A percentile compares a stretch with the other conserved stretches of the same genome.
Conservation (phyloP, 2,797 vertebrate species). For the Lagodon rhomboides region DNA sequence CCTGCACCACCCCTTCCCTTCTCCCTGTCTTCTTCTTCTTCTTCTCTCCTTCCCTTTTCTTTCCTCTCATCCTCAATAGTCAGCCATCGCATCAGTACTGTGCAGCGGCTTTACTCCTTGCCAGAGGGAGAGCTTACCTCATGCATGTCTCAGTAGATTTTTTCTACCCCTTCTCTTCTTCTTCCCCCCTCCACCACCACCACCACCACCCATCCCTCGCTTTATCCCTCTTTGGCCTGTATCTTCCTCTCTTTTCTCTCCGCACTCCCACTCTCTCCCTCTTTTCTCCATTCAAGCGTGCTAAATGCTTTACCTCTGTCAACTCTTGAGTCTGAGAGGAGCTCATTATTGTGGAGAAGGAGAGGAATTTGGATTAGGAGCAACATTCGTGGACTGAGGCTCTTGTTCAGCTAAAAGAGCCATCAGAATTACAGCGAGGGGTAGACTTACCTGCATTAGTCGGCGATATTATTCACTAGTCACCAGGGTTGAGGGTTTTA, state of each 20-base stretch:
- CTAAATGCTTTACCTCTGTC: slow-evolving; percentile 81
- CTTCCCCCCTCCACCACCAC: not conserved
- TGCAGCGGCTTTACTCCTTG: slow-evolving; percentile 59
- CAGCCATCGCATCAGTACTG: slow-evolving; percentile 56
- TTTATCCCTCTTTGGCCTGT: slow-evolving; percentile 66
- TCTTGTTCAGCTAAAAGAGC: slow-evolving; percentile 75
- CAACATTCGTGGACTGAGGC: slow-evolving; percentile 72
- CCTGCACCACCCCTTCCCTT: slow-evolving; percentile 7
- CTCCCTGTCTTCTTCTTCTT: slow-evolving; percentile 1
- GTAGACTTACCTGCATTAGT: slow-evolving; percentile 41
- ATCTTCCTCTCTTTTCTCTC: slow-evolving; percentile 58
- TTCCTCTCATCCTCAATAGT: slow-evolving; percentile 57
- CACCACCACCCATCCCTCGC: slow-evolving; percentile 37
- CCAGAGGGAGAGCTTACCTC: slow-evolving; percentile 81
- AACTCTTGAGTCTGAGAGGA: slow-evolving; percentile 76
- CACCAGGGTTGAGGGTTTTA: slow-evolving; percentile 8
- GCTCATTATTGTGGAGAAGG: slow-evolving; percentile 78
- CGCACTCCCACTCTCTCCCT: slow-evolving; percentile 59
- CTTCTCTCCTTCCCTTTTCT: slow-evolving; percentile 29
- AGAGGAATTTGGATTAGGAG: slow-evolving; percentile 82
- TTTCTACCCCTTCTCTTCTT: slow-evolving; percentile 16
- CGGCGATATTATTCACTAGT: slow-evolving; percentile 32
- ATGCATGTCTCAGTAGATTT: slow-evolving; percentile 70
- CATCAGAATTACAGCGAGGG: slow-evolving; percentile 63
- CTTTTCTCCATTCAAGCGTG: slow-evolving; percentile 68